A percentile compares a stretch with the other conserved stretches of the same genome.
phyloP scores from a whole-genome alignment of 2,888 invertebrate species.

The Luffia ferchaultella region DNA sequence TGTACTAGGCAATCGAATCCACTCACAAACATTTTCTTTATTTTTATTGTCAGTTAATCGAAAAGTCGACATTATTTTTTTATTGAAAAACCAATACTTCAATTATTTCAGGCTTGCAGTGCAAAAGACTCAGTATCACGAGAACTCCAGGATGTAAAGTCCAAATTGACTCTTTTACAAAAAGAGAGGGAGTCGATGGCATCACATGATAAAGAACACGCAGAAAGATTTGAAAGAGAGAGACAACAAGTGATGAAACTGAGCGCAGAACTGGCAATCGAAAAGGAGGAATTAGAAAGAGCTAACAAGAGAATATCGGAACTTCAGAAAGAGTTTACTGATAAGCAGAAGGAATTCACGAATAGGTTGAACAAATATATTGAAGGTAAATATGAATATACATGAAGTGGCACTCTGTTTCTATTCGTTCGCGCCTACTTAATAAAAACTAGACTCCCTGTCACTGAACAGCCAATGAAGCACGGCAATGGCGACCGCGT shows the following conservation, averaged over 20 bases:
- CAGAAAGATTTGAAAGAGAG: slow-evolving; percentile 56
- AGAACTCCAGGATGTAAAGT: slow-evolving; percentile 62
- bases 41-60: too few relatives aligned
- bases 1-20: too few relatives aligned
- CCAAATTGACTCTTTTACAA: slow-evolving; percentile 26
- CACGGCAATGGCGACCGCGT: too few relatives aligned
- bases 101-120: slow-evolving; percentile 62
- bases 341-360: slow-evolving; percentile 58
- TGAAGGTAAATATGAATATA: too few relatives aligned
- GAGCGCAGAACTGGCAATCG: slow-evolving; percentile 44
- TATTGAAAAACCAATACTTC: too few relatives aligned
- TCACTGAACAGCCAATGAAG: too few relatives aligned
- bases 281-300: slow-evolving; percentile 61
- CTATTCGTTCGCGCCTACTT: too few relatives aligned
- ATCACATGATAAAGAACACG: slow-evolving; percentile 45
- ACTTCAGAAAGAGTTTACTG: slow-evolving; percentile 57
- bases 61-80: too few relatives aligned
- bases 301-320: slow-evolving; percentile 66
- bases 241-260: slow-evolving; percentile 60
- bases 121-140: slow-evolving; percentile 65
- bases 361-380: slow-evolving; percentile 48
- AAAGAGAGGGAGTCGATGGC: slow-evolving; percentile 43
- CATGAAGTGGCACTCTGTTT: too few relatives aligned
- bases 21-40: too few relatives aligned
- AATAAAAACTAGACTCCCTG: too few relatives aligned